Percentiles rank a stretch among this genome's conserved stretches.
phyloP scores from a whole-genome alignment of 2,888 invertebrate species.

The Macaria liturata region DNA sequence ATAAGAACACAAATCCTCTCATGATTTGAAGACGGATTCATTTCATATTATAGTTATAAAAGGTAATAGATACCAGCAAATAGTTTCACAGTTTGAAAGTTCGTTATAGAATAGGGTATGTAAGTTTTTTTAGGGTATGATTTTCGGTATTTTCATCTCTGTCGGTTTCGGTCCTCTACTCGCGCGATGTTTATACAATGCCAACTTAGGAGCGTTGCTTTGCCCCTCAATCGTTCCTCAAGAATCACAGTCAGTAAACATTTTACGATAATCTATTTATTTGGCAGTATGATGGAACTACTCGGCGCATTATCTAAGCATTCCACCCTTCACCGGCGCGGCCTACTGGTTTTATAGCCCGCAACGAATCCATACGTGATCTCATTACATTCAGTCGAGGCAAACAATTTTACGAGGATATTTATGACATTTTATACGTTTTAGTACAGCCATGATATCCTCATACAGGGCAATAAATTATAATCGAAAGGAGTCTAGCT shows the following conservation, averaged over 20 bases:
- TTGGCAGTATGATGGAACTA: slow-evolving; percentile 11
- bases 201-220: no score
- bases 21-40: no score
- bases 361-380: slow-evolving; percentile 58
- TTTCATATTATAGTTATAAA: no score
- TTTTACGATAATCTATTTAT: slow-evolving; percentile 12
- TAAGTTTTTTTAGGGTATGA: no score
- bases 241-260: not conserved
- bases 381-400: slow-evolving; percentile 55
- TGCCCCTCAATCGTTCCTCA: no score
- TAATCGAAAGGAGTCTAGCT: slow-evolving; percentile 74
- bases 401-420: slow-evolving; percentile 75
- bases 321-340: slow-evolving; percentile 33
- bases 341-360: slow-evolving; percentile 36
- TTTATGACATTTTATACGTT: slow-evolving; percentile 69
- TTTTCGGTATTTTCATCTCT: no score
- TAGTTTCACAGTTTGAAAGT: no score
- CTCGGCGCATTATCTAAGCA: slow-evolving; percentile 17
- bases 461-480: slow-evolving; percentile 72
- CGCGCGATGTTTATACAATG: no score
- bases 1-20: no score
- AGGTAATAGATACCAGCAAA: no score
- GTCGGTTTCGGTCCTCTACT: no score
- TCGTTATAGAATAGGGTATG: no score
- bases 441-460: slow-evolving; percentile 35